Evolutionary conservation across 2,113 vertebrate genomes (phyloP), one percentile per base, ranked within the genome.

Genomic region (Corythornis vintsioides): DNA sequence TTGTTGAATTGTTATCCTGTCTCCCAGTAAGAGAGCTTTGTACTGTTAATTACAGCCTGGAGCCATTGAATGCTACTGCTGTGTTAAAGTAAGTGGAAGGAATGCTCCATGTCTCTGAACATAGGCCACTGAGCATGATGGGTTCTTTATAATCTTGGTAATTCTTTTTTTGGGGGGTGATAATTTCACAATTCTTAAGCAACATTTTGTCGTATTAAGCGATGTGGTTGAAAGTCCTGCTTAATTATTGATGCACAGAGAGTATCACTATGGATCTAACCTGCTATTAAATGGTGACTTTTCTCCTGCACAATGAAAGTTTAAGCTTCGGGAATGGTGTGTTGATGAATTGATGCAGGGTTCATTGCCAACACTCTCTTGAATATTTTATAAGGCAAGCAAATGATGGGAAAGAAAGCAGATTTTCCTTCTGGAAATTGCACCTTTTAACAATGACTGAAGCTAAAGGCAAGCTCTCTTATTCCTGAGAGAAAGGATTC

Each of bases 31-130:
- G 94, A 94, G 92, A 93, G 91, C 85, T 96, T 95, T 95, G 94
- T 94, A 88, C 79, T 91, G 89, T 94, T 96, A 96, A 96, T 96
- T 96, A 91, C 95, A 94, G 92, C 95, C 96, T 77, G 87, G 64
- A 96, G 96, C 91, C 40, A 91, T 77, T 83, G 95, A 93, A 74
- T 67, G 43, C 75, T 92, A 65, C 92, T 88, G 92, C 89, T 95
- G 87, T 65, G 95, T 96, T 95, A 92, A 94, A 96, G 84, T 86
- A 89, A 95, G 92, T 86, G 89, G 94, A 96, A 96, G 92, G 48
- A 92, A 87, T 67, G 47, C 43, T 93, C 84, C 81, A 2, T 57
- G 61, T 67, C 70, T 94, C 70, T 89, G 73, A 92, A 79, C 77
- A 84, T 20, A 95, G 83, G 78, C 86, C 66, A 92, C 83, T 89